Evolutionary conservation across 2,888 invertebrate species (phyloP).

Genomic region (Quadroppia sp.): DNA sequence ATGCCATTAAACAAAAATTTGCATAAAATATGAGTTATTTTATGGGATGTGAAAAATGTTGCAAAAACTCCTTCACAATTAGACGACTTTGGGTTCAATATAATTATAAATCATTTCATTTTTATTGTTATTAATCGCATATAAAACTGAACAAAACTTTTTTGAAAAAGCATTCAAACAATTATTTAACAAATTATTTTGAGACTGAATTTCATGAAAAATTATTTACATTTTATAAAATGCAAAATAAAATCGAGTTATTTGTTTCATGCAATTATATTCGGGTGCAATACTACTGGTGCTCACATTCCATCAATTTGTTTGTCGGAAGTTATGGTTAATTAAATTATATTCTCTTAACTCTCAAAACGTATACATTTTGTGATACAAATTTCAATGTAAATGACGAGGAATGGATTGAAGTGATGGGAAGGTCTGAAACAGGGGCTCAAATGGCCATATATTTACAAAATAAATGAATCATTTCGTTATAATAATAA

Average conservation of each 20-base stretch:
- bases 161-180: background rate
- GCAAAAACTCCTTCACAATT: background rate
- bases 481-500: conserved; percentile 7
- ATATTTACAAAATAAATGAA: conserved; percentile 21
- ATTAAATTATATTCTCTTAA: background rate
- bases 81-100: background rate
- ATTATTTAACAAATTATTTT: background rate
- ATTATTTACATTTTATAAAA: background rate
- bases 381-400: too few species aligned
- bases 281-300: background rate
- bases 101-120: background rate
- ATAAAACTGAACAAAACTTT: background rate
- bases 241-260: too few species aligned
- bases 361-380: background rate
- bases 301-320: background rate
- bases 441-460: background rate
- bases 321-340: background rate
- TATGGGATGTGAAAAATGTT: background rate
- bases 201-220: background rate
- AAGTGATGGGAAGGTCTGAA: background rate
- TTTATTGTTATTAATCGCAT: background rate
- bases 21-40: conserved; percentile 3
- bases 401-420: too few species aligned
- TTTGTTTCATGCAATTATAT: background rate
- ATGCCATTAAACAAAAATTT: conserved; percentile 7